Conservation (phyloP, 2,797 vertebrate genomes). For the Pteronotus mesoamericanus region DNA sequence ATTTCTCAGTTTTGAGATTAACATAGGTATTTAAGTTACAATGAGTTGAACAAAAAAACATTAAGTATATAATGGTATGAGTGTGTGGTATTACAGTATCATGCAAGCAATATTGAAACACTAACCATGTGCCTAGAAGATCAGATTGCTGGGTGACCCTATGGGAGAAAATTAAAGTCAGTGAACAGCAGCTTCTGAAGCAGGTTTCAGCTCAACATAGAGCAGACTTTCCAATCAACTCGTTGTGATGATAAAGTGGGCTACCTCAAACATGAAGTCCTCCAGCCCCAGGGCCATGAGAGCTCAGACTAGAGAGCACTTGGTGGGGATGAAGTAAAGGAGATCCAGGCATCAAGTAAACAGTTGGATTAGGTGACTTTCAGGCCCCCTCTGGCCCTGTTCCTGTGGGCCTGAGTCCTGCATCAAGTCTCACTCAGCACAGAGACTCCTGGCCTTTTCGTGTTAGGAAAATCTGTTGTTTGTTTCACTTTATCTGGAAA, state of each 20-base stretch:
- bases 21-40: not conserved
- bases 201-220: not conserved
- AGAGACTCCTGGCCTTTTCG: not conserved
- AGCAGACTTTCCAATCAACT: not conserved
- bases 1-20: not conserved
- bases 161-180: not conserved
- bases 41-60: not conserved
- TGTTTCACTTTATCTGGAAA: slow-evolving; percentile 26
- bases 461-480: not conserved
- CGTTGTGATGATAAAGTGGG: not conserved
- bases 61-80: not conserved
- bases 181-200: not conserved
- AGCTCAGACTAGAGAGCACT: not conserved
- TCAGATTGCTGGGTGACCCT: not conserved
- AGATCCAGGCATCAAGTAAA: not conserved
- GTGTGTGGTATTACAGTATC: no score
- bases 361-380: not conserved
- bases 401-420: not conserved
- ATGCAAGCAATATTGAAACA: not conserved
- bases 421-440: not conserved
- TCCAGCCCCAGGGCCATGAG: not conserved
- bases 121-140: not conserved
- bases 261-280: not conserved
- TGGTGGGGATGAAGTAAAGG: not conserved
- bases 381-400: not conserved